Evolutionary conservation across 2,888 invertebrate species (phyloP).

Genomic region (Temnothorax rugatulus): DNA sequence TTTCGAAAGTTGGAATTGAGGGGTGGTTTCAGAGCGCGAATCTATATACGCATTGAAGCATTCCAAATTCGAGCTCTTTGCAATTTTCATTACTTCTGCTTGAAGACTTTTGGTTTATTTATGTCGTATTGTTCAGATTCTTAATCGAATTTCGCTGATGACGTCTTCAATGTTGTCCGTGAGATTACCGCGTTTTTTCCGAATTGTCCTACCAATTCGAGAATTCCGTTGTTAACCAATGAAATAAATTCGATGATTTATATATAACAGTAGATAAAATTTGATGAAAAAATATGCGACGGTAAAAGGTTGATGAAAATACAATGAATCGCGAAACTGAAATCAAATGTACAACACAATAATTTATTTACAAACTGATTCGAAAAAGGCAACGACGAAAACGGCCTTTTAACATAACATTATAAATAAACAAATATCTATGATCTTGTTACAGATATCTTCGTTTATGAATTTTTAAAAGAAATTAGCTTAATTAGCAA

Average conservation of each 20-base stretch:
- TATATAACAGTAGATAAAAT: background rate
- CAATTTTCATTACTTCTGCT: slow-evolving; percentile 72
- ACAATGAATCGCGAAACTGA: background rate
- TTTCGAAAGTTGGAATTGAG: slow-evolving; percentile 81
- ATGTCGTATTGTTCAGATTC: background rate
- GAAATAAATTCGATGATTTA: background rate
- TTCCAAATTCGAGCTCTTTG: slow-evolving; percentile 34
- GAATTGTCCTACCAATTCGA: background rate
- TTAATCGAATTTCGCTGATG: slow-evolving; percentile 1
- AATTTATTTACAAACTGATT: background rate
- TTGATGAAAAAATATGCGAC: background rate
- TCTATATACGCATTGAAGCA: slow-evolving; percentile 58
- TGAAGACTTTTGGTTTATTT: slow-evolving; percentile 47
- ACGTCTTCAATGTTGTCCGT: slow-evolving; percentile 3
- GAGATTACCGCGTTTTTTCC: slow-evolving; percentile 13
- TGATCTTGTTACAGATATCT: background rate
- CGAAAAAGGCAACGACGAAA: background rate
- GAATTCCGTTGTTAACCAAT: background rate
- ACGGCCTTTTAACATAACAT: no score
- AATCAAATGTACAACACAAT: background rate
- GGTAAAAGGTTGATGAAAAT: background rate
- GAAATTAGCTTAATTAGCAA: background rate
- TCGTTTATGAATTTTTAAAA: background rate
- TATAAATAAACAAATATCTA: no score
- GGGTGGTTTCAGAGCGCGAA: slow-evolving; percentile 63